Conservation (phyloP, 2,888 invertebrate species). For the Ceratothoa steindachneri region DNA sequence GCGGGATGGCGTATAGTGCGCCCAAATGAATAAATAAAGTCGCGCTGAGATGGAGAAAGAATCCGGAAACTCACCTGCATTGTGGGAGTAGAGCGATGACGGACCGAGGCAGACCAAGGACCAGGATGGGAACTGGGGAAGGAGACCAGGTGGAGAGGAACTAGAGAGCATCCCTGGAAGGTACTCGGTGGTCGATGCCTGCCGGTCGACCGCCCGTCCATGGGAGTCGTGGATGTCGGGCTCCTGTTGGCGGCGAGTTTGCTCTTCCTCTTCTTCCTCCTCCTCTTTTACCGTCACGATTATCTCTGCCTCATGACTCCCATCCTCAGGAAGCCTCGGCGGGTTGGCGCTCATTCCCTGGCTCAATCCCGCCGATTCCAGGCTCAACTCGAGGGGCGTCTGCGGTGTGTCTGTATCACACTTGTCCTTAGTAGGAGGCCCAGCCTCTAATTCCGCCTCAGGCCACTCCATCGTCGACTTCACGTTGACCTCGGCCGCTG, state of each 20-base stretch:
- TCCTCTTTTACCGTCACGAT: not conserved
- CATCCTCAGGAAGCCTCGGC: not conserved
- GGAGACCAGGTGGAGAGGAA: conserved; percentile 54
- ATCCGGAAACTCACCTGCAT: conserved; percentile 31
- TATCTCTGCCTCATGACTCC: not conserved
- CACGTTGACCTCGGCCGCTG: not conserved
- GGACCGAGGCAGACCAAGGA: conserved; percentile 83
- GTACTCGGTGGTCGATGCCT: conserved; percentile 41
- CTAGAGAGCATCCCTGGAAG: conserved; percentile 38
- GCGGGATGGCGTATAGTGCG: too few species aligned
- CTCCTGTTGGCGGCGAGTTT: not conserved
- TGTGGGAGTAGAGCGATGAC: conserved; percentile 81
- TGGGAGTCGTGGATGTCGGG: not conserved
- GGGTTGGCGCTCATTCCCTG: not conserved
- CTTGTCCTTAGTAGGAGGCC: not conserved
- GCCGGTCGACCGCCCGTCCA: conserved; percentile 16
- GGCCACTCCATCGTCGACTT: not conserved
- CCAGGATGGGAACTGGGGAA: conserved; percentile 88
- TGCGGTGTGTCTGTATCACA: not conserved
- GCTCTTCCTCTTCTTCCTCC: not conserved
- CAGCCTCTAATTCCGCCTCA: not conserved
- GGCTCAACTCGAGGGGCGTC: not conserved
- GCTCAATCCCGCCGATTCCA: conserved; percentile 4
- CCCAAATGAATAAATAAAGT: too few species aligned
- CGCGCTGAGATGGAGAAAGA: too few species aligned